phyloP scores from a whole-genome alignment of 2,113 vertebrate genomes.

The Tringa solitaria region DNA sequence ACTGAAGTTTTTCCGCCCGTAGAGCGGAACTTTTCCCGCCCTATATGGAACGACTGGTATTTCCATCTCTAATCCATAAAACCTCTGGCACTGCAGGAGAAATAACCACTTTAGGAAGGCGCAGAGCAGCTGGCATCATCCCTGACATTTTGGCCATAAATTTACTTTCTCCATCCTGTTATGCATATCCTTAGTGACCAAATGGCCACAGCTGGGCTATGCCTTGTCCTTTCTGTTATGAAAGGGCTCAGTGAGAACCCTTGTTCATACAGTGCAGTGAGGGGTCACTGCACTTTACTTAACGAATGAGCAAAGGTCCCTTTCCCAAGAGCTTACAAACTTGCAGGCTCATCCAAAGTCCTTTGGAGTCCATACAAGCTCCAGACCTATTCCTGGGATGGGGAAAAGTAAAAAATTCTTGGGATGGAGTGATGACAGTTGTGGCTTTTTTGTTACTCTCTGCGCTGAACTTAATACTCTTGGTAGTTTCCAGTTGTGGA shows the following conservation, averaged over 20 bases:
- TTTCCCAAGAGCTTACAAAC: not conserved
- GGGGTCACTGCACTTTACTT: not conserved
- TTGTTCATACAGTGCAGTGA: not conserved
- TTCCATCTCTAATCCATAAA: constrained; percentile 49
- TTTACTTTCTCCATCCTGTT: constrained; percentile 3
- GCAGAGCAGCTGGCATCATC: not conserved
- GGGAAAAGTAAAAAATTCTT: not conserved
- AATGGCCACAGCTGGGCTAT: not conserved
- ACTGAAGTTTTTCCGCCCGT: not conserved
- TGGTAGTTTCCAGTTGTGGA: not conserved
- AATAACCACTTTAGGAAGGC: not conserved
- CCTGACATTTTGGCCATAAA: not conserved
- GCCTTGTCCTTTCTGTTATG: not conserved
- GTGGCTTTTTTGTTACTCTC: not conserved
- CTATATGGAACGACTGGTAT: constrained; percentile 27
- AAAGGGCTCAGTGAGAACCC: not conserved
- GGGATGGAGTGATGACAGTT: not conserved
- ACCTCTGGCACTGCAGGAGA: not conserved
- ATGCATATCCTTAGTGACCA: not conserved
- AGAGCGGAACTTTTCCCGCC: not conserved
- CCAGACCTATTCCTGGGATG: not conserved
- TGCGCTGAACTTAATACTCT: not conserved
- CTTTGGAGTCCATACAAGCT: not conserved
- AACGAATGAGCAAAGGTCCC: not conserved
- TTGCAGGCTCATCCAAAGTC: not conserved